A percentile compares a stretch with the other conserved stretches of the same genome.
Conservation (phyloP, 92 coral and sea anemone genomes). For the Desmophyllum pertusum region DNA sequence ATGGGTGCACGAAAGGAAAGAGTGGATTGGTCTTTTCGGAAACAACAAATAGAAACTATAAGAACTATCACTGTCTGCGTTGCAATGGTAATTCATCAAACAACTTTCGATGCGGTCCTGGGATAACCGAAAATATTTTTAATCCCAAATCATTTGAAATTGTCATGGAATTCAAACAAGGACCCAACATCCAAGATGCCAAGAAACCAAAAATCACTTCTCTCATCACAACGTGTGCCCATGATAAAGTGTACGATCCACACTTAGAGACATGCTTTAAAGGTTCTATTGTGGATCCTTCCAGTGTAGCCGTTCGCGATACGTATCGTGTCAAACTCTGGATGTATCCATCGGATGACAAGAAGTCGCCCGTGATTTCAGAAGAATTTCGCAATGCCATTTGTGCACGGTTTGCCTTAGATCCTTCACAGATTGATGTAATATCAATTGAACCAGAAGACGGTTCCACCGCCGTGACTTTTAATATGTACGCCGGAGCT, state of each 20-base stretch:
- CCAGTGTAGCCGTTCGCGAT: conserved; percentile 61
- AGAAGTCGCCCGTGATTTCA: conserved; percentile 33
- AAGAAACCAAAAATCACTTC: not conserved
- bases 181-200: not conserved
- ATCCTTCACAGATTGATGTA: conserved; percentile 50
- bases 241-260: conserved; percentile 52
- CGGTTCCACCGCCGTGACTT: conserved; percentile 21
- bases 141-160: conserved; percentile 82
- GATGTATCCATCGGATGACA: conserved; percentile 61
- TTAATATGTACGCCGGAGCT: conserved; percentile 62
- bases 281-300: conserved; percentile 44
- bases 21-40: conserved; percentile 38
- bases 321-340: conserved; percentile 72
- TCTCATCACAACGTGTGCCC: conserved; percentile 23
- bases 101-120: conserved; percentile 68
- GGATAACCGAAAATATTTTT: conserved; percentile 23
- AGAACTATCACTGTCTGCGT: conserved; percentile 62
- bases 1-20: conserved; percentile 54
- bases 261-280: conserved; percentile 70
- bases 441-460: conserved; percentile 36
- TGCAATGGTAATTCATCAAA: conserved; percentile 56
- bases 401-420: conserved; percentile 36
- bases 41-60: conserved; percentile 39
- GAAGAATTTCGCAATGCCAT: conserved; percentile 48
- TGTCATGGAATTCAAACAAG: conserved; percentile 36